These are phyloP conservation scores for Apis cerana DNA, from an alignment of 1,140 invertebrate genomes.

Conservation along the genomic window DNA sequence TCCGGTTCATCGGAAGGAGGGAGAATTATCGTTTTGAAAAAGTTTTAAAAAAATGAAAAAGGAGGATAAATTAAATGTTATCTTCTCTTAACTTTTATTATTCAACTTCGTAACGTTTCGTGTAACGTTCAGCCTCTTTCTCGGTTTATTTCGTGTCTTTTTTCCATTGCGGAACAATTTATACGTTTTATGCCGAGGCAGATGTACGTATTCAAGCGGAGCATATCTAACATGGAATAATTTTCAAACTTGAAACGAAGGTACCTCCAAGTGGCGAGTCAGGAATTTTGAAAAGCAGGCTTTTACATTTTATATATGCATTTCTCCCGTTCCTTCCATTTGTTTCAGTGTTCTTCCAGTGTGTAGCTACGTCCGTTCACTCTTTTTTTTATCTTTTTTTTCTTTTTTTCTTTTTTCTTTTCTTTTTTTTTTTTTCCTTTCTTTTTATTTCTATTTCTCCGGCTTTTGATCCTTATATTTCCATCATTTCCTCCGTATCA, in stretches of 20 bases:
- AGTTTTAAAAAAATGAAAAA: too few relatives aligned
- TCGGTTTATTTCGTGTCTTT: background rate
- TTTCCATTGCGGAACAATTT: background rate
- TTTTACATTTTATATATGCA: background rate
- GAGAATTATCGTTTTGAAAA: too few relatives aligned
- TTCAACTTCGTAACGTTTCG: too few relatives aligned
- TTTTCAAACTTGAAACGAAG: background rate
- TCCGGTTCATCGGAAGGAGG: too few relatives aligned
- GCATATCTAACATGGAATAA: slow-evolving; percentile 7
- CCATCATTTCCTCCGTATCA: slow-evolving; percentile 75
- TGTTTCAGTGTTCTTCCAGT: background rate
- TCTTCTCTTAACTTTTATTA: too few relatives aligned
- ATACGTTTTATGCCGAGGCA: background rate
- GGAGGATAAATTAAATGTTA: too few relatives aligned
- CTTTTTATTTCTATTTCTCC: slow-evolving; percentile 41
- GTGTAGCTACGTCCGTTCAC: background rate
- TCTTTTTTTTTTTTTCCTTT: too few relatives aligned
- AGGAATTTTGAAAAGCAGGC: slow-evolving; percentile 3
- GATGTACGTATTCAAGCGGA: background rate
- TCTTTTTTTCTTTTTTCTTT: too few relatives aligned
- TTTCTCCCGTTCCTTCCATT: background rate
- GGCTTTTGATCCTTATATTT: slow-evolving; percentile 68
- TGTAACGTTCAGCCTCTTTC: background rate
- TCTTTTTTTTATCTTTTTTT: too few relatives aligned
- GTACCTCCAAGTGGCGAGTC: background rate